Evolutionary conservation across 2,113 vertebrate species (phyloP).

Genomic region (Esox niger): DNA sequence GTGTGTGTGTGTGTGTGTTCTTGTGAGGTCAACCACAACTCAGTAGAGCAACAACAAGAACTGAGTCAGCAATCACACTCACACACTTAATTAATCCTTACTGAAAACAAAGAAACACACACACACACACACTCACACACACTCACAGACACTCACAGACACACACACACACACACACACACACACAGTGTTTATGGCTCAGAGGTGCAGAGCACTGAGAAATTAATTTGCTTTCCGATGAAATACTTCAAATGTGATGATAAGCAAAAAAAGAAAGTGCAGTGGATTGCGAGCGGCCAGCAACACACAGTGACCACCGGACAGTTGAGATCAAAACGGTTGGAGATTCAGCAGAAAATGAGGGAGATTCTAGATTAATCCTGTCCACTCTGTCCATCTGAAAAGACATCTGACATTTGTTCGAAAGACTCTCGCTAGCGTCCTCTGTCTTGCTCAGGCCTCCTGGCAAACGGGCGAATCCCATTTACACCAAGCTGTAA

Average conservation of each 20-base stretch:
- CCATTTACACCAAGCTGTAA: too few species aligned
- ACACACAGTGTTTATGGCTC: neutral
- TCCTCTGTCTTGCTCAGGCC: too few species aligned
- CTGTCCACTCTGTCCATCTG: too few species aligned
- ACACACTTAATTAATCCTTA: neutral
- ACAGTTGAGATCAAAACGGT: neutral
- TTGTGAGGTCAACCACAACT: constrained; percentile 46
- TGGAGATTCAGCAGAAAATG: too few species aligned
- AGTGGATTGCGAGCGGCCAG: neutral
- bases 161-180: constrained; percentile 2
- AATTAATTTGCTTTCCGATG: neutral
- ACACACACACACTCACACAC: neutral
- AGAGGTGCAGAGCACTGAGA: neutral
- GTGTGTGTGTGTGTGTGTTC: constrained; percentile 13
- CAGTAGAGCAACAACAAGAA: constrained; percentile 29
- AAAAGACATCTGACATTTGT: too few species aligned
- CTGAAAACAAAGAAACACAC: neutral
- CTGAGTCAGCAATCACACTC: constrained; percentile 45
- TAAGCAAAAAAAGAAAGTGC: neutral
- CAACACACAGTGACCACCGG: neutral
- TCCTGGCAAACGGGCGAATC: too few species aligned
- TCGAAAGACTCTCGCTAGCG: too few species aligned
- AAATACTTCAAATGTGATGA: neutral
- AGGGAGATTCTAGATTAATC: too few species aligned
- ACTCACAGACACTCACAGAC: neutral